Evolutionary conservation across 2,888 invertebrate genomes (phyloP), one percentile per base, ranked within the genome.

Genomic region (Pristionchus fissidentatus): DNA sequence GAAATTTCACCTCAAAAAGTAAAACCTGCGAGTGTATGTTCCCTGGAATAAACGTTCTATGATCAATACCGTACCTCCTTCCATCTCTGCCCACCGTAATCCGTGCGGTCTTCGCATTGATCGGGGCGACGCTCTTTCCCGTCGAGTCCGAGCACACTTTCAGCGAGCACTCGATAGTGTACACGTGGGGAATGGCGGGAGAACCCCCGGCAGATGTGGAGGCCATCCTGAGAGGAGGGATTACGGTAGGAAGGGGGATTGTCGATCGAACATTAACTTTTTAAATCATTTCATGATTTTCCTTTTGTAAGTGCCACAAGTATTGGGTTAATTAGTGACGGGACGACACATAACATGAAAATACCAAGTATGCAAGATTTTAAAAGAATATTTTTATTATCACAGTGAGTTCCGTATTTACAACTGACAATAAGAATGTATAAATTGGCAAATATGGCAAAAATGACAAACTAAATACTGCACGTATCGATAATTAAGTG

Each of bases 61-160:
- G 35, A 38, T 41, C 1, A 38, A 32, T 62, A 60, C 80, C 22
- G 41, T 55, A 88, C 87, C 87, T 84, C 60, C 84, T 73, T 22
- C 81, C 77, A 86, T 89, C 88, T 32, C 89, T 83, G 43, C 89
- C 89, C 26, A 89, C 85, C n/a, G 89, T 88, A 22, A 89, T 49
- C 38, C 84, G 79, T 4, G 87, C 86, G 22, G 85, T 86, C 81
- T 89, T 89, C 66, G 88, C 84, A 32, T 85, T 73, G 2, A 89
- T 75, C 7, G 88, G 83, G 0, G 85, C 84, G n/a, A 84, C 84
- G 49, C 86, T 85, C 15, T 83, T 78, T 10, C 70, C 41, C 1
- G 85, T 83, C 15, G 85, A 85, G 29, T 86, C 84, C 15, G 88
- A 85, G 46, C 84, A 85, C 19, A 89, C 85, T 10, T 84, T 79